Conservation (phyloP, 1,140 invertebrate species). For the Medauroidea extradentata region DNA sequence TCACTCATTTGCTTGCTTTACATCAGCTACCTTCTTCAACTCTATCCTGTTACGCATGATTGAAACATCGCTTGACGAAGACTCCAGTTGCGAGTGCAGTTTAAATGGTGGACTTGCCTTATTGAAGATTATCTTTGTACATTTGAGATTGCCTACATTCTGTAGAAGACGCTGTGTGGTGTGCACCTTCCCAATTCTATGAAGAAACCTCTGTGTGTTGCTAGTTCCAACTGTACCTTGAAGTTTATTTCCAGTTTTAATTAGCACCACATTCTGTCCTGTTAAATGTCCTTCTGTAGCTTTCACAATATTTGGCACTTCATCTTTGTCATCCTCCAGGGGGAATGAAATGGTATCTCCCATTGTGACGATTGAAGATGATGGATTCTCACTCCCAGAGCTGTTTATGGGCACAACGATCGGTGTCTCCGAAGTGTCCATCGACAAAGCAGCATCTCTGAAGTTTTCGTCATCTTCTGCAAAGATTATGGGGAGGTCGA, state of each 20-base stretch:
- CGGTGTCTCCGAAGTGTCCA: neutral
- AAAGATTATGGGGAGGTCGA: slow-evolving; percentile 62
- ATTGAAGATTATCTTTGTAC: slow-evolving; percentile 51
- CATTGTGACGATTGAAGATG: slow-evolving; percentile 23
- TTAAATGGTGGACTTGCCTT: slow-evolving; percentile 36
- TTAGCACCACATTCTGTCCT: slow-evolving; percentile 31
- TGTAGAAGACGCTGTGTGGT: slow-evolving; percentile 19
- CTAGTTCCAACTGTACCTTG: slow-evolving; percentile 23
- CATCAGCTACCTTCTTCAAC: too few relatives aligned
- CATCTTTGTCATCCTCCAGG: slow-evolving; percentile 23
- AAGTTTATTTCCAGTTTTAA: slow-evolving; percentile 25
- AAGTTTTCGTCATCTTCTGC: slow-evolving; percentile 49
- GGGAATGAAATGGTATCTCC: slow-evolving; percentile 19
- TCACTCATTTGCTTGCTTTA: too few relatives aligned
- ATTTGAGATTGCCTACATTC: slow-evolving; percentile 41
- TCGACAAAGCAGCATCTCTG: neutral
- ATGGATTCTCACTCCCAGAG: slow-evolving; percentile 33
- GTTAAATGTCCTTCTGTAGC: slow-evolving; percentile 38
- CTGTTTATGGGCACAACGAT: slow-evolving; percentile 8
- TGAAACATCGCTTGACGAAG: neutral
- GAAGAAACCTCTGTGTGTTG: slow-evolving; percentile 25
- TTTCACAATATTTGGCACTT: slow-evolving; percentile 20
- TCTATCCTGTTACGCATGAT: neutral
- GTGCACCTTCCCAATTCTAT: slow-evolving; percentile 20
- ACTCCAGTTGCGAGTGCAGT: neutral